Conservation (phyloP, 2,113 vertebrate species). For the Mesitornis unicolor region DNA sequence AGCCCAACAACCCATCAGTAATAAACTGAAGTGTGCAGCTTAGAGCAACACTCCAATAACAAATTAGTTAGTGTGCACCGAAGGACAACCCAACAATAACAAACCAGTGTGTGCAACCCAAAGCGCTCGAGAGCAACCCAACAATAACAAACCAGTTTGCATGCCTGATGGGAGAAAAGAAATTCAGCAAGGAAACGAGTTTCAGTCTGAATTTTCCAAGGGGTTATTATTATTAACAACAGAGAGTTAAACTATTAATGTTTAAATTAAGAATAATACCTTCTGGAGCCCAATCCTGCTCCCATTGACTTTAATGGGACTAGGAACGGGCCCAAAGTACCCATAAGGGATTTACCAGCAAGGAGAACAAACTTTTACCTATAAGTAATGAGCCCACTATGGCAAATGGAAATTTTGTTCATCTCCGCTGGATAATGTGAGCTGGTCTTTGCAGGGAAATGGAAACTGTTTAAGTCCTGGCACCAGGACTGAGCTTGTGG, state of each 20-base stretch:
- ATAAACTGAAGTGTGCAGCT: conserved; percentile 29
- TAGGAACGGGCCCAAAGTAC: conserved; percentile 26
- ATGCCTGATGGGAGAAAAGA: conserved; percentile 55
- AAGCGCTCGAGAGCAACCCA: conserved; percentile 49
- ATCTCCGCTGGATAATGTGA: background rate
- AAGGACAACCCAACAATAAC: conserved; percentile 66
- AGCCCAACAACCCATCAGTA: conserved; percentile 30
- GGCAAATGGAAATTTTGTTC: conserved; percentile 55
- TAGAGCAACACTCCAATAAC: conserved; percentile 53
- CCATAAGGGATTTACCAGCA: background rate
- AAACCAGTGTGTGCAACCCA: conserved; percentile 63
- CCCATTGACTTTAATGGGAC: conserved; percentile 33
- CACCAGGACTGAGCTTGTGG: background rate
- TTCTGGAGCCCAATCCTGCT: background rate
- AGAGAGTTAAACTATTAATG: conserved; percentile 59
- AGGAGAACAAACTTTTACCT: conserved; percentile 49
- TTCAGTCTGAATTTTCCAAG: conserved; percentile 55
- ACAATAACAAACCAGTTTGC: conserved; percentile 64
- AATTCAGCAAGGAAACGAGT: conserved; percentile 48
- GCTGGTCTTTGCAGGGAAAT: conserved; percentile 15
- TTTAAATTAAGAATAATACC: conserved; percentile 66
- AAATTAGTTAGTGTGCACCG: conserved; percentile 47
- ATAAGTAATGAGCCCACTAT: conserved; percentile 54
- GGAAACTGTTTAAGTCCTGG: conserved; percentile 31
- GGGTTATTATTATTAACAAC: conserved; percentile 63